phyloP scores from a whole-genome alignment of 2,888 invertebrate species.

The Scaptomyza flava region DNA sequence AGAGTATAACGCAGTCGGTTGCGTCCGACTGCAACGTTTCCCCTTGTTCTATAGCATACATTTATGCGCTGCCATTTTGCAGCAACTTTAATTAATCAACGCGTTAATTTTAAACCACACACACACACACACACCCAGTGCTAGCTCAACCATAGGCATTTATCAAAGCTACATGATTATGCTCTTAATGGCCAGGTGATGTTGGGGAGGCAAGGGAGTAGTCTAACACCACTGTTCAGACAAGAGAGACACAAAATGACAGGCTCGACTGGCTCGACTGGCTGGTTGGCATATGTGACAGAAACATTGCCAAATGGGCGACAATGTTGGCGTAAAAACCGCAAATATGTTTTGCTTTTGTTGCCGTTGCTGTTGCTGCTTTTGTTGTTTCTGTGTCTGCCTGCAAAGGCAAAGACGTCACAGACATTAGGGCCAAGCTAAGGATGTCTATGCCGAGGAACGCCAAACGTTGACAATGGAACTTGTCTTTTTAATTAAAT shows the following conservation, averaged over 20 bases:
- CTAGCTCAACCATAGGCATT: conserved; percentile 55
- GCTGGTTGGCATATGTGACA: conserved; percentile 70
- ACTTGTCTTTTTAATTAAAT: conserved; percentile 80
- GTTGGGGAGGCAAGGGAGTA: conserved; percentile 1
- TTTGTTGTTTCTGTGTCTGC: conserved; percentile 33
- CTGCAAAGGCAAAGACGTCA: conserved; percentile 43
- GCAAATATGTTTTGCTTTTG: conserved; percentile 73
- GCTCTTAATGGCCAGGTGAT: conserved; percentile 75
- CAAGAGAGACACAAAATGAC: conserved; percentile 23
- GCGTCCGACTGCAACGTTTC: too few species aligned
- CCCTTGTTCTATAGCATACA: conserved; percentile 35
- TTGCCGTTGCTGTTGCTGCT: conserved; percentile 37
- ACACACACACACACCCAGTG: not conserved
- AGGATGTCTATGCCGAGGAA: conserved; percentile 23
- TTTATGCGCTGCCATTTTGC: conserved; percentile 32
- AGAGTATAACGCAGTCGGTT: too few species aligned
- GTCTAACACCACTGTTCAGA: conserved; percentile 7
- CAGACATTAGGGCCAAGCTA: conserved; percentile 41
- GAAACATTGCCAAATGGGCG: conserved; percentile 64
- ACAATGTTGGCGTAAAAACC: conserved; percentile 74
- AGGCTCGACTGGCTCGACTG: not conserved
- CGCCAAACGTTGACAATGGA: conserved; percentile 69
- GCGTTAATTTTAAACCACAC: conserved; percentile 51
- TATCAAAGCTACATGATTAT: conserved; percentile 77
- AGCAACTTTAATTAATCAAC: conserved; percentile 76